These are phyloP conservation scores for Petrocephalus sullivani DNA, from an alignment of 2,797 vertebrate species.

Conservation along the genomic window DNA sequence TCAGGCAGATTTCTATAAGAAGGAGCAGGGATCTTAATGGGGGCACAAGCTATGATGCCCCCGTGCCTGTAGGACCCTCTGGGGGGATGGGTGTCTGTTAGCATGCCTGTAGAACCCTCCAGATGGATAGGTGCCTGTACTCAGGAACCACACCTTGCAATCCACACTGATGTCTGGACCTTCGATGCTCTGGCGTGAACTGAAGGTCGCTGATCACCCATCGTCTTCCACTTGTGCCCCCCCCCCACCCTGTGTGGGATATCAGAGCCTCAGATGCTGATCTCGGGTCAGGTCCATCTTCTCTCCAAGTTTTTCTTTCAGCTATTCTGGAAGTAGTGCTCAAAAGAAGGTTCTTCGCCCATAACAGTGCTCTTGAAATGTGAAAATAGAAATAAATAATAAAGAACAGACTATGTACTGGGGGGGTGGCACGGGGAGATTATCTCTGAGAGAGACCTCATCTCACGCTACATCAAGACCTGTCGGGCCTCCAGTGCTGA, in stretches of 20 bases:
- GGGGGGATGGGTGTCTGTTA: too few relatives aligned
- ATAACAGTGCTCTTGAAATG: neutral
- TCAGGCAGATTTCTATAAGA: neutral
- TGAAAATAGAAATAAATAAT: neutral
- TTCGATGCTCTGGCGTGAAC: neutral
- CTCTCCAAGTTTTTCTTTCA: neutral
- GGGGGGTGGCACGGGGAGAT: neutral
- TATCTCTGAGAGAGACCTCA: neutral
- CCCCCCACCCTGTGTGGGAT: neutral
- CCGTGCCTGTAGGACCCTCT: neutral
- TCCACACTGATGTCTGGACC: neutral
- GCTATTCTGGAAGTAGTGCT: neutral
- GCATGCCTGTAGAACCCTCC: too few relatives aligned
- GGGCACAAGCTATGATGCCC: neutral
- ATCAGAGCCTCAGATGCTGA: neutral
- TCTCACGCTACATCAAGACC: slow-evolving; percentile 22
- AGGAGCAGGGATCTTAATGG: neutral
- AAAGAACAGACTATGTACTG: neutral
- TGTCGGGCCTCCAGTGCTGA: slow-evolving; percentile 26
- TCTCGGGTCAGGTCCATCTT: neutral
- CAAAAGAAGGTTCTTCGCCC: neutral
- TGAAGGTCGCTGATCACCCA: neutral
- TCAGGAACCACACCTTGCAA: neutral
- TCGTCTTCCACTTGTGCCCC: neutral
- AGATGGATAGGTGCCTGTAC: neutral